Percentiles rank a stretch among this genome's conserved stretches.
Evolutionary conservation across 2,888 invertebrate genomes (phyloP).

Genomic region (Ophioninae sp.): DNA sequence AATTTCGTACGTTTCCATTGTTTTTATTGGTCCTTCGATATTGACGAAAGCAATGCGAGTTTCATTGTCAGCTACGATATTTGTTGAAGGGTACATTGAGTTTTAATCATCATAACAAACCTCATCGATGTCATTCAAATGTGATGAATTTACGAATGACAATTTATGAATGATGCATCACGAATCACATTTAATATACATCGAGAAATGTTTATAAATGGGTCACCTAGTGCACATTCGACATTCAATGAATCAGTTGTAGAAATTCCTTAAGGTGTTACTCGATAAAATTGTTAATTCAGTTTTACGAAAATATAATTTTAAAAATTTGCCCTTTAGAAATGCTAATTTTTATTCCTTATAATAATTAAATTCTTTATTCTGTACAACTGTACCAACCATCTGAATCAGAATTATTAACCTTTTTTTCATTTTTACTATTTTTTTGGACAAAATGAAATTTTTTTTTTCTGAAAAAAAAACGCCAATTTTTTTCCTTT

Average conservation of each 20-base stretch:
- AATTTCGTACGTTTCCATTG: constrained; percentile 6
- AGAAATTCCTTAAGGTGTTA: no score
- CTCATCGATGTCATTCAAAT: constrained; percentile 30
- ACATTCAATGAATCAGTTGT: constrained; percentile 25
- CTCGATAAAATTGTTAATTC: no score
- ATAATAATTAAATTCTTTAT: not conserved
- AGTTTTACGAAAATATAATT: no score
- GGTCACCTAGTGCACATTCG: constrained; percentile 20
- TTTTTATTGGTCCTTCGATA: not conserved
- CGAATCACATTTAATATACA: constrained; percentile 16
- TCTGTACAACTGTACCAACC: no score
- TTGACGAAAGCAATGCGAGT: not conserved
- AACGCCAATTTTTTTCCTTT: no score
- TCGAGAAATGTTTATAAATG: constrained; percentile 15
- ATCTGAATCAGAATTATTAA: no score
- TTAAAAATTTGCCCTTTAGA: no score
- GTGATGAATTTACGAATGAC: constrained; percentile 19
- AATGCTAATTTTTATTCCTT: not conserved
- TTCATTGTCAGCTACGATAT: constrained; percentile 3
- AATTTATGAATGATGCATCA: constrained; percentile 2
- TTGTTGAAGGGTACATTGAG: not conserved
- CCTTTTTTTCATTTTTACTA: no score
- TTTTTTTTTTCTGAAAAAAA: no score
- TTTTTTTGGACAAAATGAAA: no score
- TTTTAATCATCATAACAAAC: not conserved